Conservation (phyloP, 2,113 vertebrate genomes). For the Anolis sagrei region DNA sequence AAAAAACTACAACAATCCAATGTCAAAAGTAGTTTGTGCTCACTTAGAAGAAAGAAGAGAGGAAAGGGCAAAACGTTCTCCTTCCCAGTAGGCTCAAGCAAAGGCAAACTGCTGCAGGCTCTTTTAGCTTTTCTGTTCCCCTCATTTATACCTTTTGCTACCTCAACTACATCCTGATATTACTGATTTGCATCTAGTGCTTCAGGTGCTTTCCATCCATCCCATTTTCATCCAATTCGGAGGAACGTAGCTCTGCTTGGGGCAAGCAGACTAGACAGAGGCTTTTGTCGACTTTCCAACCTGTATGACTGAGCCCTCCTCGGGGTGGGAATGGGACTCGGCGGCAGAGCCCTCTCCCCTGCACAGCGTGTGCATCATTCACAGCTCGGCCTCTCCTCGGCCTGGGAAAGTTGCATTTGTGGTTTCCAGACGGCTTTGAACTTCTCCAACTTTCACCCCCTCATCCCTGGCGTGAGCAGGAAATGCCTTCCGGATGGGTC, state of each 20-base stretch:
- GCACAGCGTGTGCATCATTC: slow-evolving; percentile 1
- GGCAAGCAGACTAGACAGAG: not conserved
- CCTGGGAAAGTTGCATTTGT: slow-evolving; percentile 34
- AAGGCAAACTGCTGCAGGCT: too few relatives aligned
- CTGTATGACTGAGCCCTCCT: not conserved
- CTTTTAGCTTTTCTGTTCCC: too few relatives aligned
- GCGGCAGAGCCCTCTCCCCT: not conserved
- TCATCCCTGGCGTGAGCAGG: slow-evolving; percentile 24
- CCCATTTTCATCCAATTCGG: too few relatives aligned
- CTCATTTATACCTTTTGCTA: not conserved
- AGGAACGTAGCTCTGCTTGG: not conserved
- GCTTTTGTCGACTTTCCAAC: not conserved
- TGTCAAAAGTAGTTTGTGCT: too few relatives aligned
- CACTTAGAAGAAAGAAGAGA: too few relatives aligned
- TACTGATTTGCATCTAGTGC: too few relatives aligned
- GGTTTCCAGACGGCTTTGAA: slow-evolving; percentile 32
- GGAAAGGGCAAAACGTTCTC: too few relatives aligned
- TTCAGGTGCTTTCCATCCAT: not conserved
- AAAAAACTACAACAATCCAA: too few relatives aligned
- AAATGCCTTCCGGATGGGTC: slow-evolving; percentile 38
- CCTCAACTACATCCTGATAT: too few relatives aligned
- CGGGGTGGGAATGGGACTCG: not conserved
- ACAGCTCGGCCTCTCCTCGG: not conserved
- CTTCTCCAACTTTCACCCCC: slow-evolving; percentile 38
- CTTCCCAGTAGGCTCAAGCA: too few relatives aligned